Evolutionary conservation across 2,888 invertebrate species (phyloP).

Genomic region (Clivina fossor): DNA sequence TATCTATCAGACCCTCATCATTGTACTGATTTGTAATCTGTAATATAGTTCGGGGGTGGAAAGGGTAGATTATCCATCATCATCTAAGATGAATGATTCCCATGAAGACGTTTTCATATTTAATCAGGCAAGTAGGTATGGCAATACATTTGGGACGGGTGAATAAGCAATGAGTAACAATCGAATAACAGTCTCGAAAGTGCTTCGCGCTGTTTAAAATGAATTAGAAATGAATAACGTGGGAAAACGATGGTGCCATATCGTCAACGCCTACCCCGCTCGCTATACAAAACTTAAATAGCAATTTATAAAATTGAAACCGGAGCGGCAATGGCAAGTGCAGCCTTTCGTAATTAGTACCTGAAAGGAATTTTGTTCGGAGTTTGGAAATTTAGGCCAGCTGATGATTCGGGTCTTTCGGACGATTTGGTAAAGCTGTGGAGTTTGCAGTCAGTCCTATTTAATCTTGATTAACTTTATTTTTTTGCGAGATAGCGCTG

Average conservation of each 20-base stretch:
- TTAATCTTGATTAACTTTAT: no score
- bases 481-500: no score
- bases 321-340: slow-evolving; percentile 30
- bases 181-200: slow-evolving; percentile 48
- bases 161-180: slow-evolving; percentile 51
- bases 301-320: slow-evolving; percentile 34
- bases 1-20: no score
- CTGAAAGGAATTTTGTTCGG: slow-evolving; percentile 31
- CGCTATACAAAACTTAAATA: slow-evolving; percentile 21
- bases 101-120: slow-evolving; percentile 29
- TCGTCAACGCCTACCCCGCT: slow-evolving; percentile 18
- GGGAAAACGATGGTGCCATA: no score
- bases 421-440: no score
- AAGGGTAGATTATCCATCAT: no score
- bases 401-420: no score
- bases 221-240: slow-evolving; percentile 50
- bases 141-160: slow-evolving; percentile 49
- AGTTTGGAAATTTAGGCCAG: no score
- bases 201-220: slow-evolving; percentile 48
- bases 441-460: no score
- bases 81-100: no score
- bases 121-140: slow-evolving; percentile 39
- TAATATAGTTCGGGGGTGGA: no score
- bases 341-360: slow-evolving; percentile 29
- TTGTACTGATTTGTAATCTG: no score